These are phyloP conservation scores for Catocala sponsa DNA, from an alignment of 2,888 invertebrate species.

Conservation along the genomic window DNA sequence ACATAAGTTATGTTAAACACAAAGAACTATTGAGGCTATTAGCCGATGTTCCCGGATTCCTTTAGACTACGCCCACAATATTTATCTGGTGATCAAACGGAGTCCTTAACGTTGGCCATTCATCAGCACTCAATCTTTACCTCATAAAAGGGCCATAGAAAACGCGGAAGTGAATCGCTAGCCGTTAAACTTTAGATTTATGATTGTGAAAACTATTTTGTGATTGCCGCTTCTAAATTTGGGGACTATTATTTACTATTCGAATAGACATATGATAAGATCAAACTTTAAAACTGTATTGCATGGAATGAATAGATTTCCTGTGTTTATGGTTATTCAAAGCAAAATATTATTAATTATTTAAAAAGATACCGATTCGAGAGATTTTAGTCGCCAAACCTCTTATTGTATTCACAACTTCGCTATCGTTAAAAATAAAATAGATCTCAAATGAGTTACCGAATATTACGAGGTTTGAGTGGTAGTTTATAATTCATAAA, in stretches of 20 bases:
- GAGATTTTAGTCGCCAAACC: too few species aligned
- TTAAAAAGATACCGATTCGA: too few species aligned
- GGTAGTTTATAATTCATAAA: too few species aligned
- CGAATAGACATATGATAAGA: conserved; percentile 25
- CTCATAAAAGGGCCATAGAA: conserved; percentile 75
- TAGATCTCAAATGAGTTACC: too few species aligned
- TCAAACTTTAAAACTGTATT: conserved; percentile 18
- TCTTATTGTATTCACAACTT: too few species aligned
- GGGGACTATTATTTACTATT: conserved; percentile 31
- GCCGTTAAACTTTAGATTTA: conserved; percentile 38
- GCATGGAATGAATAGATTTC: conserved; percentile 33
- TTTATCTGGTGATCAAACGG: conserved; percentile 83
- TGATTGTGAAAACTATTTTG: conserved; percentile 35
- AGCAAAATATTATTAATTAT: too few species aligned
- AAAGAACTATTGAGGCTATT: conserved; percentile 62
- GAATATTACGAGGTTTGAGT: too few species aligned
- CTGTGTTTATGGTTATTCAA: not conserved
- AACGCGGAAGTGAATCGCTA: conserved; percentile 64
- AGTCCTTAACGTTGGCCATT: conserved; percentile 71
- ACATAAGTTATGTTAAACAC: conserved; percentile 50
- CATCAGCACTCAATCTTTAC: conserved; percentile 74
- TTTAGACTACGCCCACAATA: conserved; percentile 64
- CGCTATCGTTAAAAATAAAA: too few species aligned
- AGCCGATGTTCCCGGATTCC: conserved; percentile 73
- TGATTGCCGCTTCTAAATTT: conserved; percentile 32